These are phyloP conservation scores for Folsomia manolachei DNA, from an alignment of 2,888 invertebrate species.

Conservation along the genomic window DNA sequence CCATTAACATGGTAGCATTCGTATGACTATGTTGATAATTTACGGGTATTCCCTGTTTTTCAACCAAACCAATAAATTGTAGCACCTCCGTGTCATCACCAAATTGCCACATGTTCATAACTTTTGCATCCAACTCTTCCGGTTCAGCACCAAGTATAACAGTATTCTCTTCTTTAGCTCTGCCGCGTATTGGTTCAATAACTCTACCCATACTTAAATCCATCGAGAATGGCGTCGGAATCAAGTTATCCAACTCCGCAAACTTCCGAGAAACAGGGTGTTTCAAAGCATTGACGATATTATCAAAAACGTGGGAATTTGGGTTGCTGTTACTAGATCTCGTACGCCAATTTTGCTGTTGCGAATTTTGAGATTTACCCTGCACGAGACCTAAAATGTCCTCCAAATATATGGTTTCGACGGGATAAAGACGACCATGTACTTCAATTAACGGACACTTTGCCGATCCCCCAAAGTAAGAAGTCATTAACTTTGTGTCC, in stretches of 20 bases:
- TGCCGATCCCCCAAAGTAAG: constrained; percentile 74
- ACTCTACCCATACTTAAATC: not conserved
- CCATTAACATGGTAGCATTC: constrained; percentile 57
- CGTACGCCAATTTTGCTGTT: not conserved
- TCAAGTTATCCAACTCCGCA: not conserved
- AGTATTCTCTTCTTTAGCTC: not conserved
- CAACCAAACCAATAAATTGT: constrained; percentile 35
- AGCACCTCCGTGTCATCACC: constrained; percentile 14
- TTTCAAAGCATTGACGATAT: not conserved
- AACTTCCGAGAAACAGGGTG: not conserved
- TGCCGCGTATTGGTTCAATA: no score
- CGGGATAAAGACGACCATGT: constrained; percentile 60
- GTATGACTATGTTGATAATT: constrained; percentile 57
- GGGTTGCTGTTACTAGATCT: no score
- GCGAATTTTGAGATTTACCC: not conserved
- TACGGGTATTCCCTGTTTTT: constrained; percentile 48
- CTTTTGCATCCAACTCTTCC: constrained; percentile 25
- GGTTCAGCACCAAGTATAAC: not conserved
- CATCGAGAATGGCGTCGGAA: not conserved
- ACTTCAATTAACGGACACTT: constrained; percentile 58
- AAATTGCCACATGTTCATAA: constrained; percentile 32
- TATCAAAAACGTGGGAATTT: not conserved
- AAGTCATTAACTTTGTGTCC: constrained; percentile 74
- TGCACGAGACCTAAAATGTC: constrained; percentile 27
- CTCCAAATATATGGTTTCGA: constrained; percentile 31